Percentiles rank a stretch among this genome's conserved stretches.
Evolutionary conservation across 2,113 vertebrate genomes (phyloP).

Genomic region (Phylloscopus whistleri): DNA sequence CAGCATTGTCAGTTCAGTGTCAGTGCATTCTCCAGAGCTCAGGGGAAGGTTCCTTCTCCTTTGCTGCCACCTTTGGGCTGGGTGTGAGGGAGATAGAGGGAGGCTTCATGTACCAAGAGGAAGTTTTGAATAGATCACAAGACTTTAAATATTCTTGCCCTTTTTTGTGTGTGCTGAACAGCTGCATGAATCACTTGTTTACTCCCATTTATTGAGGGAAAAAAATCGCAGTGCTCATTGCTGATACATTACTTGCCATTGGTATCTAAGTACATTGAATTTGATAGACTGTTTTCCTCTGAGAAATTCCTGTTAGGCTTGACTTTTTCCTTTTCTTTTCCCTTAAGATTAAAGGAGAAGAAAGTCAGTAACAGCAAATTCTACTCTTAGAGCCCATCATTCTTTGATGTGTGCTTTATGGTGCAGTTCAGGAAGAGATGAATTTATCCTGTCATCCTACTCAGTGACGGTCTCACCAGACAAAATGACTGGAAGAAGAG

Average conservation of each 20-base stretch:
- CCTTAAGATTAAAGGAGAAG: conserved; percentile 85
- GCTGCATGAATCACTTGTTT: background rate
- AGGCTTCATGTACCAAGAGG: background rate
- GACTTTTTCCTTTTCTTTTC: conserved; percentile 4
- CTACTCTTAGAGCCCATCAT: conserved; percentile 77
- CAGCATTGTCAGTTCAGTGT: background rate
- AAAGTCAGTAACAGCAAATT: conserved; percentile 92
- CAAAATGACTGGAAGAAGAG: conserved; percentile 1
- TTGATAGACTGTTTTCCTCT: background rate
- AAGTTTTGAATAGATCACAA: background rate
- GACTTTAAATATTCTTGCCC: background rate
- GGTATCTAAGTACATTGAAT: background rate
- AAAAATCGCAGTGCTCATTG: background rate
- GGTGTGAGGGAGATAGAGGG: background rate
- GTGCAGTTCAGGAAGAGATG: background rate
- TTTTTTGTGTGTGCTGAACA: background rate
- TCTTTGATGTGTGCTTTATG: background rate
- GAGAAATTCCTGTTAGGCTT: background rate
- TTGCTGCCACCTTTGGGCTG: background rate
- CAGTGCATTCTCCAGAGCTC: background rate
- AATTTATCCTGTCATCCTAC: background rate
- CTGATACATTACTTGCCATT: background rate
- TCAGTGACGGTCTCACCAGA: background rate
- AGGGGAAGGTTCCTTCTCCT: background rate
- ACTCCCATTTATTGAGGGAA: background rate